A percentile compares a stretch with the other conserved stretches of the same genome.
Conservation (phyloP, 2,113 vertebrate genomes). For the Istiophorus platypterus region DNA sequence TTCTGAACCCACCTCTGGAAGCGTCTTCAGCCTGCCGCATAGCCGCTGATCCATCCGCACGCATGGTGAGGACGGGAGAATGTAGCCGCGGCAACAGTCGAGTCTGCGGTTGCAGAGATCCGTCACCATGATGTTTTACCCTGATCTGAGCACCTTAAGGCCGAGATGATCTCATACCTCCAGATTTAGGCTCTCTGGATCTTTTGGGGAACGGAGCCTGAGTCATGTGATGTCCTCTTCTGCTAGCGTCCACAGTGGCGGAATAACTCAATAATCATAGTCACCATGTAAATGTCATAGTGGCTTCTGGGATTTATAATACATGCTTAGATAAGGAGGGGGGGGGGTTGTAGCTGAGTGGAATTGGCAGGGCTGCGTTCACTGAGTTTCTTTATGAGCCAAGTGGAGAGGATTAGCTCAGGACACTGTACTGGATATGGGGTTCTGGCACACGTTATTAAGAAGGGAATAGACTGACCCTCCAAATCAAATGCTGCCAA, state of each 20-base stretch:
- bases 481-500: conserved; percentile 11
- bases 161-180: neutral
- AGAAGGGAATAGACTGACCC: conserved; percentile 31
- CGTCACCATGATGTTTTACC: no score
- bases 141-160: neutral
- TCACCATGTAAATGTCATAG: conserved; percentile 42
- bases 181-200: neutral
- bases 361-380: conserved; percentile 13
- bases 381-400: conserved; percentile 30
- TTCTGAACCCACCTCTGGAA: no score
- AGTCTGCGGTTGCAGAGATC: no score
- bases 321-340: conserved; percentile 3
- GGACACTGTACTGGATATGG: conserved; percentile 37
- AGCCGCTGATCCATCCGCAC: no score
- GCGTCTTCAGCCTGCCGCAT: no score
- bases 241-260: conserved; percentile 10
- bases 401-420: conserved; percentile 25
- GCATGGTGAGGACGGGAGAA: no score
- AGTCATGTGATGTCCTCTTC: conserved; percentile 14
- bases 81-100: no score
- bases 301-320: conserved; percentile 26
- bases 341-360: conserved; percentile 18
- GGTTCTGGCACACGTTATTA: conserved; percentile 41
- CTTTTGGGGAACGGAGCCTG: conserved; percentile 23
- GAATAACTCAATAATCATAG: conserved; percentile 21